A percentile compares a stretch with the other conserved stretches of the same genome.
These are phyloP conservation scores for Malaclemys terrapin DNA, from an alignment of 2,113 vertebrate genomes.

Conservation along the genomic window DNA sequence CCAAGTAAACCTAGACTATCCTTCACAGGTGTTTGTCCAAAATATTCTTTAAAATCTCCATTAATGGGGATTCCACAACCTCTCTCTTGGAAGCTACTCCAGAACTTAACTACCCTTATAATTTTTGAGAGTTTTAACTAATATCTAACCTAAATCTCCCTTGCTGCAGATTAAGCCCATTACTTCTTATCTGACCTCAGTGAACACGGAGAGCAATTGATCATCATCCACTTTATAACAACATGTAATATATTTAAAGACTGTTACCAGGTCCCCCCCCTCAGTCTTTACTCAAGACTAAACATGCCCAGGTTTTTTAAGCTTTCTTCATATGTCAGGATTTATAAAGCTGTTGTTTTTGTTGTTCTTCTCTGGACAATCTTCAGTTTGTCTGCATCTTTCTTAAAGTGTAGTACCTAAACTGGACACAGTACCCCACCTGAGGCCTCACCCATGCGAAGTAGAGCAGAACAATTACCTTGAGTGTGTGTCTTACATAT, in stretches of 20 bases:
- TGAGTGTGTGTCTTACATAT: not conserved
- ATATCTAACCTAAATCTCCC: not conserved
- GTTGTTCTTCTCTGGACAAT: not conserved
- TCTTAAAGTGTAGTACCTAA: not conserved
- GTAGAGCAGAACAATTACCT: not conserved
- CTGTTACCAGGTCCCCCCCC: not conserved
- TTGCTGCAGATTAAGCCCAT: not conserved
- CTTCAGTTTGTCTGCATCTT: not conserved
- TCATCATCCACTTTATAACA: not conserved
- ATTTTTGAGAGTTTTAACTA: not conserved
- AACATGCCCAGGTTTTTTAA: not conserved
- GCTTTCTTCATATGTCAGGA: not conserved
- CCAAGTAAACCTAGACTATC: not conserved
- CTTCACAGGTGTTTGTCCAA: not conserved
- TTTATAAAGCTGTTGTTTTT: not conserved
- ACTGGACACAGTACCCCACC: not conserved
- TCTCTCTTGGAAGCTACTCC: not conserved
- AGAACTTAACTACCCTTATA: not conserved
- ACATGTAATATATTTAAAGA: fast-evolving
- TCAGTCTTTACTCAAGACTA: not conserved
- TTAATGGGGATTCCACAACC: not conserved
- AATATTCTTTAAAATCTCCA: not conserved
- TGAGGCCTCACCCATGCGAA: not conserved
- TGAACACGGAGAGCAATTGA: not conserved
- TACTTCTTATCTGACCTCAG: not conserved